Base-by-base conservation (phyloP, 1,140 invertebrate species). In the Brachionus angularis region DNA sequence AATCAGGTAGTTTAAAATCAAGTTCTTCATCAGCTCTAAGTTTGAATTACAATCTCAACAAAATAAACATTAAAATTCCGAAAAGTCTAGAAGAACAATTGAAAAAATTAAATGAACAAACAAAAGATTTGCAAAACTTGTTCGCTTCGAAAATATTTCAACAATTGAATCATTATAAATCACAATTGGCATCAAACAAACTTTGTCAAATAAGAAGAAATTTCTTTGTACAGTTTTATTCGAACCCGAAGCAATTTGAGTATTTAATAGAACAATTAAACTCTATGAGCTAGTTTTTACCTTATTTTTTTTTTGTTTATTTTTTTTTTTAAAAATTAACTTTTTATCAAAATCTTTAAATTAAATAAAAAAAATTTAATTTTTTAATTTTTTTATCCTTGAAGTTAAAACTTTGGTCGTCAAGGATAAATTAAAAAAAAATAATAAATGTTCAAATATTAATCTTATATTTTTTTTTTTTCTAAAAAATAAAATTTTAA, bases 151-250 rank as follows among this genome's bases (percentile, higher is more conserved):
- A 67, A 67, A 46, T 67, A 0, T 50, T 47, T 23, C 42, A 46
- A n/a, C 33, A 3, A 33, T 67, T 47, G 23, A 50, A 46, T 18
- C 42, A 47, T 12, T 3, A 34, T 8, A 46, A 67, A 21, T 29
- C 46, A 4, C 27, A 67, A 23, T 36, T 47, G 0, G 31, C 42
- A 67, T 31, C 42, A 31, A 47, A 67, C 25, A 10, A 67, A 12
- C 23, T 46, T 3, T 18, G 8, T 18, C 33, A 50, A 34, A 49
- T 67, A 18, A 31, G 16, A 47, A 39, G 62, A 0, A 50, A 67
- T 50, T 50, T 67, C 16, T 67, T 67, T 67, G 62, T 67, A 46
- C 31, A 67, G 18, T 67, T 67, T 67, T 67, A 29, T 50, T 47
- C 42, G 12, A 50, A 67, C 36, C 62, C 62, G 36, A 67, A 67